These are phyloP conservation scores for Acanthosepion lycidas DNA, from an alignment of 2,888 invertebrate genomes.

Conservation along the genomic window DNA sequence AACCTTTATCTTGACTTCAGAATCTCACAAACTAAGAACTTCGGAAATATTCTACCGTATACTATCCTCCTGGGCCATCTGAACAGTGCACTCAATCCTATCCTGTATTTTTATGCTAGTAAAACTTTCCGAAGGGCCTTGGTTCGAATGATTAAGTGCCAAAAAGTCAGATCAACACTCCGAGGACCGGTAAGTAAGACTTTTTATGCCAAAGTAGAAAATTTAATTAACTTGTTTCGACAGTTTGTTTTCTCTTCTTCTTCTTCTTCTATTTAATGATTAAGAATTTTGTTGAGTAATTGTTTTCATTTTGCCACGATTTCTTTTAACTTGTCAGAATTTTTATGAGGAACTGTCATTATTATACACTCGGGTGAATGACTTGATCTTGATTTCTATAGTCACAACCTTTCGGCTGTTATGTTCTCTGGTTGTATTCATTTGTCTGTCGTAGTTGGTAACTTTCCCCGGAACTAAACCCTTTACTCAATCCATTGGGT, in stretches of 20 bases:
- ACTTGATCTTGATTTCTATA: too few relatives aligned
- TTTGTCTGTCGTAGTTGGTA: too few relatives aligned
- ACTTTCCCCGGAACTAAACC: too few relatives aligned
- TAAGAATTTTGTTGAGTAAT: too few relatives aligned
- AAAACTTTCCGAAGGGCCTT: constrained; percentile 83
- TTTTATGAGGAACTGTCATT: too few relatives aligned
- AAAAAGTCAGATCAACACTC: constrained; percentile 53
- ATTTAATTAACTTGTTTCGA: neutral
- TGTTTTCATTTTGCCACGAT: too few relatives aligned
- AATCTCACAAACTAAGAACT: constrained; percentile 67
- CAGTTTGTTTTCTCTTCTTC: neutral
- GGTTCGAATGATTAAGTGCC: constrained; percentile 57
- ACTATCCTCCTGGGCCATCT: constrained; percentile 83
- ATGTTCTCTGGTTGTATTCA: too few relatives aligned
- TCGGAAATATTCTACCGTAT: constrained; percentile 78
- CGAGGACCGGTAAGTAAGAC: constrained; percentile 51
- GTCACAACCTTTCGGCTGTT: too few relatives aligned
- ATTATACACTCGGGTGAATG: too few relatives aligned
- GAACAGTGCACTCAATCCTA: constrained; percentile 85
- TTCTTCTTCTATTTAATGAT: neutral
- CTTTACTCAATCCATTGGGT: too few relatives aligned
- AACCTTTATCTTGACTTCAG: constrained; percentile 81
- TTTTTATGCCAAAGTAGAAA: constrained; percentile 45
- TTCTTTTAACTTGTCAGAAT: too few relatives aligned
- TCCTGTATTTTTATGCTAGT: constrained; percentile 85